Evolutionary conservation across 2,797 vertebrate genomes (phyloP).

Genomic region (Eurystomus glaucurus): DNA sequence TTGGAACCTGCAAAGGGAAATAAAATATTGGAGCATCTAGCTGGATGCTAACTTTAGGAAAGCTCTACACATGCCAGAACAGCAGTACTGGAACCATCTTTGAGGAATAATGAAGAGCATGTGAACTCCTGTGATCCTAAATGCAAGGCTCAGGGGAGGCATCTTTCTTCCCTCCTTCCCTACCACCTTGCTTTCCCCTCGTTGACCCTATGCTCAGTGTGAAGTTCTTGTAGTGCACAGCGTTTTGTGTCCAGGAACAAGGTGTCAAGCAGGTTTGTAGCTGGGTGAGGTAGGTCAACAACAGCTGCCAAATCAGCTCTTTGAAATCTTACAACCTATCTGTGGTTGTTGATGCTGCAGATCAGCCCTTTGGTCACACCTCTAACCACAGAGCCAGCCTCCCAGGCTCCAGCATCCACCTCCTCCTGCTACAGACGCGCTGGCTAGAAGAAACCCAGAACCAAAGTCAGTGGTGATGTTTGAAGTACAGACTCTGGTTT

Average conservation of each 20-base stretch:
- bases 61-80: background rate
- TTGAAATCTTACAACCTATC: background rate
- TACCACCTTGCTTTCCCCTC: background rate
- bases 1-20: background rate
- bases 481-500: background rate
- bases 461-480: background rate
- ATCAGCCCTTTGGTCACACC: background rate
- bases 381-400: background rate
- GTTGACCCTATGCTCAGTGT: background rate
- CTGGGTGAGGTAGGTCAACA: background rate
- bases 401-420: background rate
- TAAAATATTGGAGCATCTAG: background rate
- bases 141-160: background rate
- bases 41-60: background rate
- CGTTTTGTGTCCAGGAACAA: conserved; percentile 27
- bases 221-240: background rate
- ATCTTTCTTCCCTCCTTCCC: background rate
- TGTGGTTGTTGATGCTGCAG: background rate
- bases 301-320: background rate
- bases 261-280: background rate
- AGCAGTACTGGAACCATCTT: background rate
- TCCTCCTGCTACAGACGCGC: background rate
- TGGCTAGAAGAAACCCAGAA: background rate
- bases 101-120: background rate
- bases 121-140: background rate